Evolutionary conservation across 2,888 invertebrate species (phyloP).

Genomic region (Eupithecia exiguata): DNA sequence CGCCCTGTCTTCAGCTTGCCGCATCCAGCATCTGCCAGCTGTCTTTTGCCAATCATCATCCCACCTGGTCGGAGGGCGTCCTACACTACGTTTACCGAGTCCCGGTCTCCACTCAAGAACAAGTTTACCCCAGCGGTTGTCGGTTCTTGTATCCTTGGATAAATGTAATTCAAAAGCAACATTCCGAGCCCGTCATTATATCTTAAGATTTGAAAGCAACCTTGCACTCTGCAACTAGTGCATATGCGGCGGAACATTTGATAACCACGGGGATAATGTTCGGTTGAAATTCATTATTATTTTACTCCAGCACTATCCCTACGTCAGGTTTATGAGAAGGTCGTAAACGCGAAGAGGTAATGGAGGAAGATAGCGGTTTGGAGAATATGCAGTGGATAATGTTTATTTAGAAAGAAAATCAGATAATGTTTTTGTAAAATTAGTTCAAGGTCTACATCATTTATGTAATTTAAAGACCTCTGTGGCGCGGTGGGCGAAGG

Average conservation of each 20-base stretch:
- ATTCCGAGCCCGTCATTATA: background rate
- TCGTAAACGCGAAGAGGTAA: constrained; percentile 26
- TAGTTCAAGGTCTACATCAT: too few species aligned
- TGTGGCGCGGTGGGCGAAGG: too few species aligned
- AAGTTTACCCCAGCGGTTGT: too few species aligned
- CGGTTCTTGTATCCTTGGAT: too few species aligned
- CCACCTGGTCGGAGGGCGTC: too few species aligned
- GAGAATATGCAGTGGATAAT: constrained; percentile 11
- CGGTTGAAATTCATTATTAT: constrained; percentile 74
- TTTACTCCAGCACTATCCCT: constrained; percentile 68
- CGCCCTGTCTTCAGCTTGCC: too few species aligned
- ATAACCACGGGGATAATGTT: constrained; percentile 58
- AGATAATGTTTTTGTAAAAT: background rate
- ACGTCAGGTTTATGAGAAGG: constrained; percentile 61
- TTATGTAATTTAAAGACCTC: too few species aligned
- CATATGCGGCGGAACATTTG: constrained; percentile 65
- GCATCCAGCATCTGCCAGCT: too few species aligned
- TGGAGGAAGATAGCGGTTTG: constrained; percentile 14
- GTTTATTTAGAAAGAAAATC: background rate
- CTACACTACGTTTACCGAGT: too few species aligned
- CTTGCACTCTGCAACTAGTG: constrained; percentile 44
- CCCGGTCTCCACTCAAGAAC: too few species aligned
- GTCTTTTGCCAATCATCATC: too few species aligned
- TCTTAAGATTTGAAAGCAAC: constrained; percentile 4
- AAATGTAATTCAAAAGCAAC: background rate